Percentiles rank a stretch among this genome's conserved stretches.
Evolutionary conservation across 1,140 invertebrate species (phyloP).

Genomic region (Spodoptera frugiperda): DNA sequence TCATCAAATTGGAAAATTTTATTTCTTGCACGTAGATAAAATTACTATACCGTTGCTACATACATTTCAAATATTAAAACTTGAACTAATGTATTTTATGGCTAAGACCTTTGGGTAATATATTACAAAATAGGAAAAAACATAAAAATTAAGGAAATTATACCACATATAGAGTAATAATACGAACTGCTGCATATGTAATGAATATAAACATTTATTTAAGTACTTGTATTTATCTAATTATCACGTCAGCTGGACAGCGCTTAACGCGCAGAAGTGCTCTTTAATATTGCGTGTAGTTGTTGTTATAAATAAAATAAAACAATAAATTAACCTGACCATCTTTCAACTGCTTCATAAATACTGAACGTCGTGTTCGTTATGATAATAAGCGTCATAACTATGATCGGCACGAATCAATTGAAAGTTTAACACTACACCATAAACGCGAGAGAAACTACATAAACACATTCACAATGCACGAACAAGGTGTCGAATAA

Average conservation of each 20-base stretch:
- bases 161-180: neutral
- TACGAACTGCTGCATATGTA: neutral
- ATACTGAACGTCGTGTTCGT: constrained; percentile 36
- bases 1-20: neutral
- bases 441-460: constrained; percentile 44
- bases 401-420: constrained; percentile 36
- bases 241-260: constrained; percentile 17
- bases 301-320: constrained; percentile 34
- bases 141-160: neutral
- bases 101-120: neutral
- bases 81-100: neutral
- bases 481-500: constrained; percentile 56
- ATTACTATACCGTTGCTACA: neutral
- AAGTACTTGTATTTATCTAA: neutral
- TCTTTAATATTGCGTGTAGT: constrained; percentile 1
- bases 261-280: constrained; percentile 7
- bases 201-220: constrained; percentile 29
- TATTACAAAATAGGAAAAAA: neutral
- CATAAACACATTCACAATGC: constrained; percentile 42
- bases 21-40: neutral
- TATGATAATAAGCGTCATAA: constrained; percentile 45
- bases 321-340: constrained; percentile 32
- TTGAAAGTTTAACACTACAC: constrained; percentile 44
- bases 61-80: neutral
- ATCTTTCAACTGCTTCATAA: constrained; percentile 35